phyloP scores from a whole-genome alignment of 2,888 invertebrate species.

The Drosophila birchii region DNA sequence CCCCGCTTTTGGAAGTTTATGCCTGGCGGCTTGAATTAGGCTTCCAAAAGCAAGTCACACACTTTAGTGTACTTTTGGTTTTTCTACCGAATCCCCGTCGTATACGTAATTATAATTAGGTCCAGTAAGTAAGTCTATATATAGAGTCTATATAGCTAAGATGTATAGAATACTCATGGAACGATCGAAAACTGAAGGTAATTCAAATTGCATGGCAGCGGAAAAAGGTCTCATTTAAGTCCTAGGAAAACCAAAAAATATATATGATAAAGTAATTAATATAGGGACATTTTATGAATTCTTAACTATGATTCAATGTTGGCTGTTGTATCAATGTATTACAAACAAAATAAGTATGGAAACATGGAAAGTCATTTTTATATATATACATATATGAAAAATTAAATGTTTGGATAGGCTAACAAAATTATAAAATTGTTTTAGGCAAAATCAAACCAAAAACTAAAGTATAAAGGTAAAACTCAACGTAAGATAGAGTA shows the following conservation, averaged over 20 bases:
- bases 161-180: slow-evolving; percentile 27
- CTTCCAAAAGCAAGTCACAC: slow-evolving; percentile 72
- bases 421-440: slow-evolving; percentile 10
- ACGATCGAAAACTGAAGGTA: slow-evolving; percentile 1
- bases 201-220: slow-evolving; percentile 14
- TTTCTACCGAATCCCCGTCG: slow-evolving; percentile 44
- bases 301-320: slow-evolving; percentile 36
- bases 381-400: neutral
- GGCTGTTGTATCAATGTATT: slow-evolving; percentile 40
- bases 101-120: slow-evolving; percentile 66
- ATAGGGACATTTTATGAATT: slow-evolving; percentile 12
- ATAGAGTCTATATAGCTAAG: neutral
- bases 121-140: neutral
- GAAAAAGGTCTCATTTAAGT: slow-evolving; percentile 30
- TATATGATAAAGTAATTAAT: neutral
- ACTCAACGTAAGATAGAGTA: slow-evolving; percentile 5
- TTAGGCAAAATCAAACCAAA: slow-evolving; percentile 7
- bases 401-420: slow-evolving; percentile 14
- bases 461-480: neutral
- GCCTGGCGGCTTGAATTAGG: slow-evolving; percentile 60
- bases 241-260: neutral
- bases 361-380: slow-evolving; percentile 20
- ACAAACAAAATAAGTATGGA: neutral
- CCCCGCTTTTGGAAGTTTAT: slow-evolving; percentile 80
- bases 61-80: slow-evolving; percentile 75